Evolutionary conservation across 53 echinoderm and acorn worm genomes (phyloP), one percentile per base, ranked within the genome.

Genomic region (Hippasteria phrygiana): DNA sequence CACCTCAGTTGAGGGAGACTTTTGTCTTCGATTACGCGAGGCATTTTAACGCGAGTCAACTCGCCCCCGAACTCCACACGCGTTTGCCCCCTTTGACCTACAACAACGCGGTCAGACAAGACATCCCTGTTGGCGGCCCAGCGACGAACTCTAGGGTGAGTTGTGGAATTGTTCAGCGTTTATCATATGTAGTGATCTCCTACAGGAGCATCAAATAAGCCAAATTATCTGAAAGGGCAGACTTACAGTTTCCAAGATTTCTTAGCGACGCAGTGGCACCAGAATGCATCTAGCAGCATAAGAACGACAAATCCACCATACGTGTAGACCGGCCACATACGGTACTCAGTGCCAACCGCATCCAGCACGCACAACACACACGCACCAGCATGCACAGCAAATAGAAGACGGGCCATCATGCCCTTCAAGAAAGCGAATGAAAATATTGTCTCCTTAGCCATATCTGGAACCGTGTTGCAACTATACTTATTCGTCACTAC

Each of bases 281-380:
- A 71, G 38, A 29, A 28, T 5, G 71, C 71, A 9, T 71, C 71
- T 39, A 71, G 7, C 36, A 71, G 16, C 32, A 71, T 29, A 0
- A 71, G 71, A 3, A 4, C 2, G 3, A 71, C 71, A 4, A 71
- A 26, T 14, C 14, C 71, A 20, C 13, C 38, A 33, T 71, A 71
- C 71, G 38, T 71, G 71, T 71, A 71, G 7, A 71, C 36, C 2
- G 71, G 71, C 71, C 71, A 71, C 71, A 13, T 12, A 20, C 37
- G 37, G 71, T 14, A 39, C 13, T 4, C 2, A 8, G 14, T 16
- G 18, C 16, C 71, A 20, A 13, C 71, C 12, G 38, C 1, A 14
- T 37, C 39, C 37, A 39, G 12, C 38, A 71, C 31, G 32, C 29
- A 12, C 16, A 71, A 10, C 16, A 33, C 36, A 20, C 71, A 71